These are phyloP conservation scores for Syrmaticus mikado DNA, from an alignment of 2,113 vertebrate genomes.

Conservation along the genomic window DNA sequence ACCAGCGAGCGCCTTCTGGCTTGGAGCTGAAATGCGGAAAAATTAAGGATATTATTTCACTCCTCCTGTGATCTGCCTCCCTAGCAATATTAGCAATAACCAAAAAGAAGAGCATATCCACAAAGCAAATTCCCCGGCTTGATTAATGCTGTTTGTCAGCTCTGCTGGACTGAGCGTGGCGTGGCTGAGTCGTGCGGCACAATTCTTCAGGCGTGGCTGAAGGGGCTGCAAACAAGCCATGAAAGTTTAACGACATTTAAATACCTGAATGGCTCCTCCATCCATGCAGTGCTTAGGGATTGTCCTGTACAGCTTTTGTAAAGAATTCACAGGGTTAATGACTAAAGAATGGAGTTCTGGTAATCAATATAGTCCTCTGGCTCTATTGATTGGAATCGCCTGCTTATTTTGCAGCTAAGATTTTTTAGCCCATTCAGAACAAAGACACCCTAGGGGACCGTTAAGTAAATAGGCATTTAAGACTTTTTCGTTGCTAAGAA, in stretches of 20 bases:
- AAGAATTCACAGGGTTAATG: conserved; percentile 85
- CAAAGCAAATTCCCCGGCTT: conserved; percentile 39
- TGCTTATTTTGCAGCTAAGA: conserved; percentile 87
- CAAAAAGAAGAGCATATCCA: neutral
- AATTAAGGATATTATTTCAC: neutral
- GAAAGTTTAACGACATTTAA: conserved; percentile 72
- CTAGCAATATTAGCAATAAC: neutral
- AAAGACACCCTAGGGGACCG: conserved; percentile 87
- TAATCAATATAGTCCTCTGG: conserved; percentile 90
- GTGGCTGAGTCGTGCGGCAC: neutral
- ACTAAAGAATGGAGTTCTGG: conserved; percentile 86
- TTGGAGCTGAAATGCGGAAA: neutral
- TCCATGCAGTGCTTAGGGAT: conserved; percentile 41
- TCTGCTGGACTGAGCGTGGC: neutral
- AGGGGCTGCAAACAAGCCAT: conserved; percentile 66
- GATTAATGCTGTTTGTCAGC: conserved; percentile 57
- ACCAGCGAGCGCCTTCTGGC: neutral
- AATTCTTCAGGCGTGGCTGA: conserved; percentile 34
- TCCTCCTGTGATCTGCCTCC: neutral
- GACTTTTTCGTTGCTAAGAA: conserved; percentile 85
- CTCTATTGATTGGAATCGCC: conserved; percentile 89
- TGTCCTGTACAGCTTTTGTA: conserved; percentile 67
- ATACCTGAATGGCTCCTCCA: conserved; percentile 68
- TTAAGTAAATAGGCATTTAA: conserved; percentile 89
- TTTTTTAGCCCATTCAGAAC: conserved; percentile 87